phyloP scores from a whole-genome alignment of 2,888 invertebrate species.

The Philereme transversata region DNA sequence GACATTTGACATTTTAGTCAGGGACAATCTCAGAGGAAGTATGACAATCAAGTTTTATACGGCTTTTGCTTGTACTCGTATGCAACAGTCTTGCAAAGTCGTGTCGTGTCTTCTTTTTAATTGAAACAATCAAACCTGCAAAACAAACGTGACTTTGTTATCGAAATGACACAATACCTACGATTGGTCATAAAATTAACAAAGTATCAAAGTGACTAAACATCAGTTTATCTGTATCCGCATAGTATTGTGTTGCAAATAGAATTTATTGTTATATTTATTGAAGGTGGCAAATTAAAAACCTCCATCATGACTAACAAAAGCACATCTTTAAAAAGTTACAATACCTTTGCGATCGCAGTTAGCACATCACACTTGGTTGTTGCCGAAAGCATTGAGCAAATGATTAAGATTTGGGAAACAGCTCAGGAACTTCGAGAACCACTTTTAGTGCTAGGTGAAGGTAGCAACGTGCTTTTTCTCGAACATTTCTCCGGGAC shows the following conservation, averaged over 20 bases:
- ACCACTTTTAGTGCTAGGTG: conserved; percentile 16
- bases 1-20: too few relatives aligned
- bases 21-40: too few relatives aligned
- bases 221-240: too few relatives aligned
- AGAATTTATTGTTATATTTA: too few relatives aligned
- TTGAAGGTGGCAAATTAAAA: too few relatives aligned
- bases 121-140: not conserved
- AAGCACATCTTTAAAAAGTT: conserved; percentile 10
- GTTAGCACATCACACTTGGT: conserved; percentile 14
- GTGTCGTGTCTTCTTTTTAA: not conserved
- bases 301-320: not conserved
- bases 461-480: conserved; percentile 22
- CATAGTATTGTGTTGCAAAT: too few relatives aligned
- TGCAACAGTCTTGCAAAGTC: not conserved
- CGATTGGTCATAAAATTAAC: not conserved
- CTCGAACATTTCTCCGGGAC: conserved; percentile 23
- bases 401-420: conserved; percentile 12
- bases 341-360: conserved; percentile 23
- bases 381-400: conserved; percentile 8
- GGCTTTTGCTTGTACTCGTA: not conserved
- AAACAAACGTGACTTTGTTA: conserved; percentile 9
- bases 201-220: too few relatives aligned
- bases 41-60: conserved; percentile 5
- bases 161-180: not conserved
- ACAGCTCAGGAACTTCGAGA: conserved; percentile 6